Evolutionary conservation across 2,113 vertebrate species (phyloP), one percentile per base, ranked within the genome.

Genomic region (Numida meleagris): DNA sequence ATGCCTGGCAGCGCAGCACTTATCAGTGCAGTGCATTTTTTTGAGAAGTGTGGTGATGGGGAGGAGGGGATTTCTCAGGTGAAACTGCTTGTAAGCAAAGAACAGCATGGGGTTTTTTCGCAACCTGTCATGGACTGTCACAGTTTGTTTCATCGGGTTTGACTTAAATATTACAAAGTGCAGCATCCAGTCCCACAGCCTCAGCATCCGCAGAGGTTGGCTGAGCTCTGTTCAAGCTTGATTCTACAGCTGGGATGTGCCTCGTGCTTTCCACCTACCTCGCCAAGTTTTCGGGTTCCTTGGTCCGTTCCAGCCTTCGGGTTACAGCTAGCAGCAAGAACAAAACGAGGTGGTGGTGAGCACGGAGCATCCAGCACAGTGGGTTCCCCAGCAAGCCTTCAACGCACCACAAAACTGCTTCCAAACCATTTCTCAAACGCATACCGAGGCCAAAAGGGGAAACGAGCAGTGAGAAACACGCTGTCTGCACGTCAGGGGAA

Each of bases 181-280:
- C 70, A 68, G 40, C 57, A 55, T 9, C 15, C 73, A 55, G 33
- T 10, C 66, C 34, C 43, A 78, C 29, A 25, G 29, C 74, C 63
- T n/a, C 17, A 59, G 40, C 21, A 7, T 48, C 42, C 16, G 1
- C 2, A 0, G 24, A 1, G 18, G 9, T 29, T 76, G 67, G 11
- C 14, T 76, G 34, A 55, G n/a, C 8, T 76, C 65, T 45, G 53
- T 18, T 40, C 51, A 63, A 1, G 34, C 34, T 55, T 36, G 48
- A 43, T 78, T 72, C 51, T 40, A 21, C 4, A 55, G 51, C 3
- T 15, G 18, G 12, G 6, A 27, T 75, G 75, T 31, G 17, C 11
- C 75, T 31, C 34, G 2, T 1, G 29, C 24, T 21, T 42, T 55
- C 7, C 3, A 50, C 93, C 7, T 92, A 97, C 97, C 97, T 96